These are phyloP conservation scores for Sebastes kiyomatsui DNA, from an alignment of 2,797 vertebrate species.

Conservation along the genomic window DNA sequence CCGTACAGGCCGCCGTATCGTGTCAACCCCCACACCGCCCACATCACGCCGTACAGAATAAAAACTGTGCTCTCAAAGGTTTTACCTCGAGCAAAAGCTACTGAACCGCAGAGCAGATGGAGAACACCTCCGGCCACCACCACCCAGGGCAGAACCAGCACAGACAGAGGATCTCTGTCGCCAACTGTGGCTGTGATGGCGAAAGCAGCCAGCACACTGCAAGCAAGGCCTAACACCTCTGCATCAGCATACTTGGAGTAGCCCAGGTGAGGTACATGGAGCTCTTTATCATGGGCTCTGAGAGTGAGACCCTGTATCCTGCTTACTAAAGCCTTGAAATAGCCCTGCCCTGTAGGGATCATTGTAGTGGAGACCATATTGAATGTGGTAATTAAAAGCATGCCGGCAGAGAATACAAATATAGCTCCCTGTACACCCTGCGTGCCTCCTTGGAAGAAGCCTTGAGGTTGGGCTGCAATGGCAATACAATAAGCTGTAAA, in stretches of 20 bases:
- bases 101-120: slow-evolving; percentile 83
- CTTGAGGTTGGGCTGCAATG: slow-evolving; percentile 81
- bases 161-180: slow-evolving; percentile 67
- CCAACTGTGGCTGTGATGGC: slow-evolving; percentile 80
- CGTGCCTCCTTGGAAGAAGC: slow-evolving; percentile 84
- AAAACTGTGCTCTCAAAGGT: slow-evolving; percentile 92
- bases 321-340: slow-evolving; percentile 72
- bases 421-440: slow-evolving; percentile 87
- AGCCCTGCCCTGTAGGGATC: slow-evolving; percentile 76
- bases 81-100: slow-evolving; percentile 89
- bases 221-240: slow-evolving; percentile 85
- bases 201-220: slow-evolving; percentile 86
- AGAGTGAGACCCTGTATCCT: slow-evolving; percentile 72
- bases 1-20: slow-evolving; percentile 84
- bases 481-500: slow-evolving; percentile 85
- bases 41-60: slow-evolving; percentile 87
- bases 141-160: slow-evolving; percentile 86
- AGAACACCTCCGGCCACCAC: slow-evolving; percentile 86
- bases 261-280: slow-evolving; percentile 83
- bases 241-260: slow-evolving; percentile 90
- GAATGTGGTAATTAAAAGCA: slow-evolving; percentile 82
- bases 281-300: slow-evolving; percentile 76
- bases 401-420: slow-evolving; percentile 80
- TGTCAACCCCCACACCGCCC: slow-evolving; percentile 88
- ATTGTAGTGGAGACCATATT: slow-evolving; percentile 68